Percentiles rank a stretch among this genome's conserved stretches.
phyloP scores from a whole-genome alignment of 2,797 vertebrate species.

The Sebastes miniatus region DNA sequence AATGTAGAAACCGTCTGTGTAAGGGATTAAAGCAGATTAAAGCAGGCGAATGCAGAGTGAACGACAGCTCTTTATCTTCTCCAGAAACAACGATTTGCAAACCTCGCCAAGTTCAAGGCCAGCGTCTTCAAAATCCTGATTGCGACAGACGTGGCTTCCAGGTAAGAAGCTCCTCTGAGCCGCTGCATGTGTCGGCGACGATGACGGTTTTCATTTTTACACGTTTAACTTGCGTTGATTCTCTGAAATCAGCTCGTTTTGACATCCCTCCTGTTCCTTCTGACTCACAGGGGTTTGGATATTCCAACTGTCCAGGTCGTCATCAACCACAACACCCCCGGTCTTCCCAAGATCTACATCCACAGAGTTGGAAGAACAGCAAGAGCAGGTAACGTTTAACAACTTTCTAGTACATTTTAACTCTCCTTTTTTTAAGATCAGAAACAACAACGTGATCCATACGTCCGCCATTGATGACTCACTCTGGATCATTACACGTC shows the following conservation, averaged over 20 bases:
- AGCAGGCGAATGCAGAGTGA: slow-evolving; percentile 11
- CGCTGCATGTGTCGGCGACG: not conserved
- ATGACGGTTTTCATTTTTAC: not conserved
- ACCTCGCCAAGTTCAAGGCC: slow-evolving; percentile 96
- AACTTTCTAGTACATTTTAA: not conserved
- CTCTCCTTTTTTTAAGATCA: not conserved
- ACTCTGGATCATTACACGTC: fast-evolving
- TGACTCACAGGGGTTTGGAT: slow-evolving; percentile 89
- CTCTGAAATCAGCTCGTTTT: not conserved
- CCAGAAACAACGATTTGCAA: slow-evolving; percentile 93
- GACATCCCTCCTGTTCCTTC: not conserved
- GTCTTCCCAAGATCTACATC: slow-evolving; percentile 95
- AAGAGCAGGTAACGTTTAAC: slow-evolving; percentile 84
- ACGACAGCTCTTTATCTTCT: not conserved
- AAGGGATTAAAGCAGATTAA: slow-evolving; percentile 17
- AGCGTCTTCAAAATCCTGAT: slow-evolving; percentile 95
- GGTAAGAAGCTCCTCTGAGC: slow-evolving; percentile 73
- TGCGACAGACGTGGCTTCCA: slow-evolving; percentile 93
- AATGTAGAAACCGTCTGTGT: not conserved
- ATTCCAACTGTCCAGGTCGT: slow-evolving; percentile 95
- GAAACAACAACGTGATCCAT: not conserved
- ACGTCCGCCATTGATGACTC: fast-evolving
- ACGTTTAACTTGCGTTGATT: not conserved
- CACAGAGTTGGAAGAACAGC: slow-evolving; percentile 97
- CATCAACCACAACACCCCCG: slow-evolving; percentile 97